These are phyloP conservation scores for Melanocharis versteri DNA, from an alignment of 2,113 vertebrate genomes.

Conservation along the genomic window DNA sequence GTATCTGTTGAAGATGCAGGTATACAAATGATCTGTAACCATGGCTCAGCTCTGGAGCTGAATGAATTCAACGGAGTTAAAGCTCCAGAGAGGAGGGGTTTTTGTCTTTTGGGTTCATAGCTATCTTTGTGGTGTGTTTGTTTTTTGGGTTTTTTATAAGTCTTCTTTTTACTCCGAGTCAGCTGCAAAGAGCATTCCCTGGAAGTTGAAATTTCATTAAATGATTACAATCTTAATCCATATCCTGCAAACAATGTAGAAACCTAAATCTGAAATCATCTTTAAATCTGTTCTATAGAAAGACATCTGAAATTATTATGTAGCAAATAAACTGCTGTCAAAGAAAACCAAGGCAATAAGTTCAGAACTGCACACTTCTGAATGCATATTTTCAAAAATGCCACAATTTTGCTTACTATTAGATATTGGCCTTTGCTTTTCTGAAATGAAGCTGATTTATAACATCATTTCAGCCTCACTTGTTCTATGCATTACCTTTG, in stretches of 20 bases:
- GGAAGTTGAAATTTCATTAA: neutral
- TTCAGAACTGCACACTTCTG: neutral
- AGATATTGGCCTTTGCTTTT: neutral
- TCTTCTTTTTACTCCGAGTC: neutral
- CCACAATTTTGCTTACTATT: neutral
- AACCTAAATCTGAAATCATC: neutral
- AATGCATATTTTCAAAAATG: neutral
- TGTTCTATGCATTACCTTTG: neutral
- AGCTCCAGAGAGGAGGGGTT: accelerated
- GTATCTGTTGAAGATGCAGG: neutral
- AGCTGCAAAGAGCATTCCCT: neutral
- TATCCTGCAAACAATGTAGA: neutral
- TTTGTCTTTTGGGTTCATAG: neutral
- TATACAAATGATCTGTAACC: neutral
- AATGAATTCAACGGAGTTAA: neutral
- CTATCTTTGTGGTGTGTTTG: neutral
- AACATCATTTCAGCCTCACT: neutral
- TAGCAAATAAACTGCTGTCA: neutral
- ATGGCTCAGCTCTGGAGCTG: neutral
- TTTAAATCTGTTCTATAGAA: neutral
- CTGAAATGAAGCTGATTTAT: neutral
- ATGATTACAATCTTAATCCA: neutral
- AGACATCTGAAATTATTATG: neutral
- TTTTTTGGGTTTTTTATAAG: neutral
- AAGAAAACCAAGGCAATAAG: neutral